These are phyloP conservation scores for Dolichomitus sp. DNA, from an alignment of 2,888 invertebrate genomes.

Conservation along the genomic window DNA sequence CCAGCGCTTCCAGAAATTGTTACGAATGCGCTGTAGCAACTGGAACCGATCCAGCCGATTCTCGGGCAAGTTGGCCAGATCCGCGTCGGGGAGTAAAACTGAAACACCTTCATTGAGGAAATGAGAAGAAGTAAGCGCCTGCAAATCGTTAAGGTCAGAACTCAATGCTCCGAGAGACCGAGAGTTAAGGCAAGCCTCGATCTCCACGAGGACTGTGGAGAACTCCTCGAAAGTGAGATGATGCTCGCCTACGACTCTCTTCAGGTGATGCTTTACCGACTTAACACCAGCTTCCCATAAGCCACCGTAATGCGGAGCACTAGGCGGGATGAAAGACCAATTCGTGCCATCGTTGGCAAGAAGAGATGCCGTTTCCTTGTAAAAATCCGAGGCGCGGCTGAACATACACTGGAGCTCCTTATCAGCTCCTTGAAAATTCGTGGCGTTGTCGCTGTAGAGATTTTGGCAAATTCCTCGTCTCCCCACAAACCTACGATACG, in stretches of 20 bases:
- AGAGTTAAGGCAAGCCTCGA: too few relatives aligned
- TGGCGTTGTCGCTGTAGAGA: too few relatives aligned
- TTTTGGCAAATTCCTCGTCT: not conserved
- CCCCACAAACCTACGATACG: not conserved
- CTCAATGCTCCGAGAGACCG: constrained; percentile 15
- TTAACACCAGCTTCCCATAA: constrained; percentile 76
- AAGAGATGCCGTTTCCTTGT: too few relatives aligned
- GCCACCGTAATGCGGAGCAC: constrained; percentile 69
- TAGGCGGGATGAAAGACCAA: constrained; percentile 76
- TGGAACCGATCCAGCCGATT: constrained; percentile 47
- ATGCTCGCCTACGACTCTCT: too few relatives aligned
- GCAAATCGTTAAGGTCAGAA: too few relatives aligned
- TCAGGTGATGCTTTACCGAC: constrained; percentile 12
- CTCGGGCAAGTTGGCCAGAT: constrained; percentile 28
- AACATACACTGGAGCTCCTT: not conserved
- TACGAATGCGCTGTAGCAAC: constrained; percentile 47
- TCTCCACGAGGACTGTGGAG: too few relatives aligned
- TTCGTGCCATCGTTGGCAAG: constrained; percentile 14
- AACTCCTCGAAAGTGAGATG: too few relatives aligned
- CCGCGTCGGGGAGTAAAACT: constrained; percentile 34
- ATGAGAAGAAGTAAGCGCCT: constrained; percentile 28
- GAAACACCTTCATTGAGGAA: constrained; percentile 28
- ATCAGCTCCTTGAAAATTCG: too few relatives aligned
- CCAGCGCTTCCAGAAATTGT: constrained; percentile 43
- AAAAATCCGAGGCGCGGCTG: not conserved